A percentile compares a stretch with the other conserved stretches of the same genome.
Evolutionary conservation across 2,888 invertebrate species (phyloP).

Genomic region (Oscheius sp.): DNA sequence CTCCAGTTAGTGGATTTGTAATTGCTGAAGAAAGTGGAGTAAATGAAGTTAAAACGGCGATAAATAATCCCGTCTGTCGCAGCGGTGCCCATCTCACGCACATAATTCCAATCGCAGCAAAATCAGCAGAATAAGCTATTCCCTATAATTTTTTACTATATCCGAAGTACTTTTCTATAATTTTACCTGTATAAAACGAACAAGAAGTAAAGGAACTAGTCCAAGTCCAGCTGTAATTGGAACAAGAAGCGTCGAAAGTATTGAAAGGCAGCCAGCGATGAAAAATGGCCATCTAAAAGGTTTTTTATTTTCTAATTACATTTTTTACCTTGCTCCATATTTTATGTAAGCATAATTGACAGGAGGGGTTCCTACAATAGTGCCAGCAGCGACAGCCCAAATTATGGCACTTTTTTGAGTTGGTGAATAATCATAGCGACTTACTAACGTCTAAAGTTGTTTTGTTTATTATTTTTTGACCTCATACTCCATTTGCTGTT

Average conservation of each 20-base stretch:
- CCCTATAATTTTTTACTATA: conserved; percentile 40
- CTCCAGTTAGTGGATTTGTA: conserved; percentile 66
- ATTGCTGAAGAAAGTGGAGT: conserved; percentile 61
- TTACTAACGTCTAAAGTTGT: conserved; percentile 46
- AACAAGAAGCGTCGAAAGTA: conserved; percentile 48
- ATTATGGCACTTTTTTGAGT: conserved; percentile 59
- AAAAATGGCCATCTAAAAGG: conserved; percentile 56
- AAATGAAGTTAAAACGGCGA: conserved; percentile 66
- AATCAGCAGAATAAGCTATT: conserved; percentile 55
- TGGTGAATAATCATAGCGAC: conserved; percentile 57
- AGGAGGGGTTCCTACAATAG: conserved; percentile 64
- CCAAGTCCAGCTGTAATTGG: conserved; percentile 50
- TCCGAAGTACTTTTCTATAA: background rate
- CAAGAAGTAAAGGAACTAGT: conserved; percentile 43
- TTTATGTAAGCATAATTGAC: conserved; percentile 61
- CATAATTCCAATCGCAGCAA: conserved; percentile 60
- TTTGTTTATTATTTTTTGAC: too few species aligned
- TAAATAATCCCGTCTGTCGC: conserved; percentile 64
- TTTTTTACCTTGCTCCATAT: conserved; percentile 54
- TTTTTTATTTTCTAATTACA: background rate
- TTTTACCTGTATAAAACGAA: conserved; percentile 54
- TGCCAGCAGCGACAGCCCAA: conserved; percentile 65
- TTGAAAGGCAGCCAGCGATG: conserved; percentile 54
- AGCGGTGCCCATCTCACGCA: conserved; percentile 67
- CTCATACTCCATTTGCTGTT: conserved; percentile 45